Percentiles rank a stretch among this genome's conserved stretches.
Evolutionary conservation across 2,797 vertebrate species (phyloP).

Genomic region (Margarornis squamiger): DNA sequence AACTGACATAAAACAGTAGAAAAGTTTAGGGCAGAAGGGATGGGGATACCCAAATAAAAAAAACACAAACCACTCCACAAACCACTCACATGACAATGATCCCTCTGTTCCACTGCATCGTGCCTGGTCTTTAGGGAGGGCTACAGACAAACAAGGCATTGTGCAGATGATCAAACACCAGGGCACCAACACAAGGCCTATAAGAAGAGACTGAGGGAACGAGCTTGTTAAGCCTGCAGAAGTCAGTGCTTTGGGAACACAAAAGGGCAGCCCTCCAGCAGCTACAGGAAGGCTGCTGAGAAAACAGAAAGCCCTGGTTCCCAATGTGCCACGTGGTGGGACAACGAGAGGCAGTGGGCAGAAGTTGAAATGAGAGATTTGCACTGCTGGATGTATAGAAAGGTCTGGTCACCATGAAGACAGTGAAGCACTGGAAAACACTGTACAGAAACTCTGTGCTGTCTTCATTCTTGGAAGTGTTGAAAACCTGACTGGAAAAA

Average conservation of each 20-base stretch:
- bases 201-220: background rate
- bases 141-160: conserved; percentile 13
- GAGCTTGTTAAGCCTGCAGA: background rate
- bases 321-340: rapidly evolving
- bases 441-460: background rate
- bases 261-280: background rate
- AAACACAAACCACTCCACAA: background rate
- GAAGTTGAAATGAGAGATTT: background rate
- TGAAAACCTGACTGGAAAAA: background rate
- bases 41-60: background rate
- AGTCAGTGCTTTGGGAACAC: background rate
- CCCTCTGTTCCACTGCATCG: background rate
- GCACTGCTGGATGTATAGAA: background rate
- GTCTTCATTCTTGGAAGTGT: background rate
- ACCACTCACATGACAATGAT: background rate
- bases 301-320: background rate
- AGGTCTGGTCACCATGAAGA: background rate
- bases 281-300: background rate
- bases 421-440: background rate
- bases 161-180: background rate
- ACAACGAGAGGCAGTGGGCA: rapidly evolving
- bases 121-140: background rate
- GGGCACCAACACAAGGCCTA: background rate
- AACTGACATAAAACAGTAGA: background rate
- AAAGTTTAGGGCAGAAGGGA: background rate